Evolutionary conservation across 2,113 vertebrate species (phyloP).

Genomic region (Triplophysa siluroides): DNA sequence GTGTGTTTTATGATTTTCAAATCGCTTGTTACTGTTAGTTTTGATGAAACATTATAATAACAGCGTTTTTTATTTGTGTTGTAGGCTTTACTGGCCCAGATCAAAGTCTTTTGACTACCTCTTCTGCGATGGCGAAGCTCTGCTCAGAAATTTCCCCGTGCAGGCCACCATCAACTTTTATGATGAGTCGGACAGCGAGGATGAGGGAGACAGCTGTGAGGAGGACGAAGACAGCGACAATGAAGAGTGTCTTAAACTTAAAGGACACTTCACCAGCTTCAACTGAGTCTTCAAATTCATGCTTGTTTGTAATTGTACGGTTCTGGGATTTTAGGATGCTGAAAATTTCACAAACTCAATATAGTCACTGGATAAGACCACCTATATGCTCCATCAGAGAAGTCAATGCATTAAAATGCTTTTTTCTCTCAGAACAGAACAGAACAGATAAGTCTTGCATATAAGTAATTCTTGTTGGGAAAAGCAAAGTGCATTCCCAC

Average conservation of each 20-base stretch:
- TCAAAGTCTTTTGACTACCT: slow-evolving; percentile 82
- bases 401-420: background rate
- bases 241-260: slow-evolving; percentile 43
- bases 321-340: background rate
- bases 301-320: background rate
- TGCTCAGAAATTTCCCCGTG: slow-evolving; percentile 81
- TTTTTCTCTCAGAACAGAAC: background rate
- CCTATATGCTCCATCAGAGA: slow-evolving; percentile 7
- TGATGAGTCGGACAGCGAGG: slow-evolving; percentile 75
- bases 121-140: slow-evolving; percentile 76
- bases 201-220: slow-evolving; percentile 56
- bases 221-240: slow-evolving; percentile 13
- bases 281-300: slow-evolving; percentile 52
- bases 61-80: slow-evolving; percentile 16
- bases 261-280: slow-evolving; percentile 50
- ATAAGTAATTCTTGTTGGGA: slow-evolving; percentile 43
- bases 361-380: slow-evolving; percentile 17
- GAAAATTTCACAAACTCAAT: slow-evolving; percentile 4
- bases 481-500: slow-evolving; percentile 56
- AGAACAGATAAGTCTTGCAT: background rate
- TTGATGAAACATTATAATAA: slow-evolving; percentile 16
- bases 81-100: slow-evolving; percentile 84
- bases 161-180: slow-evolving; percentile 86
- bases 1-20: background rate
- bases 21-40: background rate